Evolutionary conservation across 2,888 invertebrate species (phyloP), one percentile per base, ranked within the genome.

Genomic region (Tetramorium bicarinatum): DNA sequence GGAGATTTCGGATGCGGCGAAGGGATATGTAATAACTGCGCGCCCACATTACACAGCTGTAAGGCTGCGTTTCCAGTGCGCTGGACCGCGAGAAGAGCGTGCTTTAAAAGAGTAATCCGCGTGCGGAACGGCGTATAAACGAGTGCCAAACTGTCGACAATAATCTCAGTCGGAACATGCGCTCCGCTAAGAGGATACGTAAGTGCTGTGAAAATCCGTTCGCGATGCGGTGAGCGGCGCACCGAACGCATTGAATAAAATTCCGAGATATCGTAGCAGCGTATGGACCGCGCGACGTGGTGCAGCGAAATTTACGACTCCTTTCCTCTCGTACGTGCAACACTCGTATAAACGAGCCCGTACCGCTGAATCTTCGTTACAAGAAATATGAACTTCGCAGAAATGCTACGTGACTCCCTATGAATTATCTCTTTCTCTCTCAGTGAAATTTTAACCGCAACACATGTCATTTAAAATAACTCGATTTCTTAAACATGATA

Each of bases 121-220:
- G 13, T 7, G 4, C 79, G 29, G 15, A 52, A 52, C 54, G 15
- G 18, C 6, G 8, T 34, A 44, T 77, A 66, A 77, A 77, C 66
- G 67, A 66, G n/a, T 54, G 41, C 29, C 76, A 77, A 77, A 77
- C 76, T 54, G 77, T 41, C 67, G 67, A 44, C 54, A 67, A 77
- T 77, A 77, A 77, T 77, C 54, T 29, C 29, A n/a, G 21, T n/a
- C 56, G 41, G 54, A 56, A 61, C 54, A 67, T 67, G 54, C 54
- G 29, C 13, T 15, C 8, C 18, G 18, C 25, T 18, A 41, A 54
- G 29, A 2, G 67, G 21, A 54, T 25, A 66, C n/a, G 34, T 67
- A 67, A 77, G 67, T 29, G n/a, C 59, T 61, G 47, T 18, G 71
- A 59, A 34, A 77, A 77, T 77, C 67, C 71, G 38, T 71, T 71